Base-by-base conservation (phyloP, 30 jellyfish, hydroid and myxozoan genomes). In the Cassiopea andromeda region DNA sequence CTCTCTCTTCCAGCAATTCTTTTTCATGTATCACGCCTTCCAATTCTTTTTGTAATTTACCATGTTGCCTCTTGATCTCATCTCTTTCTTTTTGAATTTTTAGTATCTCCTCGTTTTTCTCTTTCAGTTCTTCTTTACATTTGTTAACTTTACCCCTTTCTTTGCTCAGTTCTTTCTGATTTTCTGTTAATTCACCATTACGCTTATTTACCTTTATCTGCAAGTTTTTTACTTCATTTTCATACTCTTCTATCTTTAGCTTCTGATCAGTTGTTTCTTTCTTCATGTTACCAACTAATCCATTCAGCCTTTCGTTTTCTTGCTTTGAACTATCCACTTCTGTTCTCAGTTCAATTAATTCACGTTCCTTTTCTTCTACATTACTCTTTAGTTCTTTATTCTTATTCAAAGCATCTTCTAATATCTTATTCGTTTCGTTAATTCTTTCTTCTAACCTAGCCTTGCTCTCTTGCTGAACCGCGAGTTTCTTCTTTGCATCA, bases 111-210 rank as follows among this genome's bases (percentile, higher is more conserved):
- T 60, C 83, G 50, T 44, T 50, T 75, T 78, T 74, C 67, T 78
- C 87, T 38, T 60, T 75, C 60, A 80, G 10, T 45, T 73, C 90
- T 5, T 64, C 76, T n/a, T 46, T 89, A 1, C n/a, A n/a, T 15
- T 50, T 70, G 8, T 58, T 47, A 46, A 76, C 45, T 48, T 89
- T 76, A 27, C 59, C 97, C 15, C 87, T 78, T 18, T 58, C 81
- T 12, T 47, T 73, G 43, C 89, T 86, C 5, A 64, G 27, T 27
- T 89, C 88, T 44, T 69, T 81, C 48, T 80, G 92, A 2, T 68
- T 87, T 44, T 81, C 77, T 6, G 81, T 89, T 76, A 78, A 38
- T 47, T 81, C 89, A 72, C 74, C 92, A 77, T 87, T 87, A 9
- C 94, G 50, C 45, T 17, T 48, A 77, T 78, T 77, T 58, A 87